phyloP scores from a whole-genome alignment of 2,113 vertebrate genomes.

The Nycticebus coucang region DNA sequence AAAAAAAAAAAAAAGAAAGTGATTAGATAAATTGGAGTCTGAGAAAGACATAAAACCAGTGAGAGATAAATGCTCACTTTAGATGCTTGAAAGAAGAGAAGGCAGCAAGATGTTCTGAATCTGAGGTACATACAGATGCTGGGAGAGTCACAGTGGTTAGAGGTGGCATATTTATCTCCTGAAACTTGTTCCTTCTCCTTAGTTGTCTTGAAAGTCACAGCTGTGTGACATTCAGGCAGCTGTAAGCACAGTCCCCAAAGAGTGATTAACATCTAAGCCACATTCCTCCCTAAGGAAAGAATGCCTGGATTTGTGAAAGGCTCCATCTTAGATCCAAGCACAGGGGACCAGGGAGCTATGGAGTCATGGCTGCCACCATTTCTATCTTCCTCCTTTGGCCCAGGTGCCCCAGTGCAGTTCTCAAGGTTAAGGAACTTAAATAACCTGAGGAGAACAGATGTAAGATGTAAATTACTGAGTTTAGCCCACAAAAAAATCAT shows the following conservation, averaged over 20 bases:
- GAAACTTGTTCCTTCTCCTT: neutral
- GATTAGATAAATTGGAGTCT: neutral
- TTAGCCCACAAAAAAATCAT: neutral
- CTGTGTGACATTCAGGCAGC: neutral
- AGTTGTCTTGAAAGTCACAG: neutral
- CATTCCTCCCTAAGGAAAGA: neutral
- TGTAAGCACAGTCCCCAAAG: neutral
- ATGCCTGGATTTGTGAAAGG: neutral
- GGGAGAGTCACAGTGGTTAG: neutral
- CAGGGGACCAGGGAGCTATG: neutral
- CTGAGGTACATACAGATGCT: neutral
- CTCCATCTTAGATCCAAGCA: neutral
- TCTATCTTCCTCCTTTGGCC: neutral
- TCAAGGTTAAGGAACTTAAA: neutral
- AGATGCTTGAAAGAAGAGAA: neutral
- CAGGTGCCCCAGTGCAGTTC: neutral
- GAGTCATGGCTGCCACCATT: neutral
- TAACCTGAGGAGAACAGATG: slow-evolving; percentile 6
- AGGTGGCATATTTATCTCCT: neutral
- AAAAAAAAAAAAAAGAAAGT: too few relatives aligned
- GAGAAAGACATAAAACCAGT: slow-evolving; percentile 28
- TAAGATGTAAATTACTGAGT: neutral
- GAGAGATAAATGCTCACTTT: neutral
- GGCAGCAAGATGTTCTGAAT: neutral
- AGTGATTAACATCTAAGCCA: neutral